Evolutionary conservation across 2,888 invertebrate genomes (phyloP).

Genomic region (Eumerus sabulonum): DNA sequence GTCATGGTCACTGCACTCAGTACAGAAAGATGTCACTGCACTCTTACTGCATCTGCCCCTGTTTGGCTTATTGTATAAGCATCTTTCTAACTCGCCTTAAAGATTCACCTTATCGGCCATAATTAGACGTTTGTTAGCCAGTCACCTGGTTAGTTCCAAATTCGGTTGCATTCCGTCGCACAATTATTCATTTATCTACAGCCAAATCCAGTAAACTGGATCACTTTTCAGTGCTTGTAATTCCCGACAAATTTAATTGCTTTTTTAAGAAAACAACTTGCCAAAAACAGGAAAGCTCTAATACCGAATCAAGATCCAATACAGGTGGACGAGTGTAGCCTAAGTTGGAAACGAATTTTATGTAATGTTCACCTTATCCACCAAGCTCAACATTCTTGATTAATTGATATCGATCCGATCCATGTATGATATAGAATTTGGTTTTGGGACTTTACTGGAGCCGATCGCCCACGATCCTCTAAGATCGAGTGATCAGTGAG

Average conservation of each 20-base stretch:
- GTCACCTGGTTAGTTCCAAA: constrained; percentile 11
- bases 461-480: no score
- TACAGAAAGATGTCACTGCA: no score
- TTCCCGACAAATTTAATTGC: constrained; percentile 3
- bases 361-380: constrained; percentile 9
- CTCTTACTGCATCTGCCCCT: no score
- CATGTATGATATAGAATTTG: no score
- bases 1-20: no score
- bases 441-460: no score
- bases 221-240: constrained; percentile 11
- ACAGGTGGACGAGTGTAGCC: neutral
- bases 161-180: constrained; percentile 3
- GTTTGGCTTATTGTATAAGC: no score
- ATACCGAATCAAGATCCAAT: constrained; percentile 1
- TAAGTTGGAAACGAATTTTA: constrained; percentile 2
- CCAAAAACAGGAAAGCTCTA: no score
- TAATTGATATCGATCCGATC: constrained; percentile 15
- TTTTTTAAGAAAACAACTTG: neutral
- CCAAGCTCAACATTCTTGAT: neutral
- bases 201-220: constrained; percentile 20
- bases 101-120: no score
- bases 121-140: neutral
- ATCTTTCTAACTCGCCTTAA: no score
- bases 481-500: constrained; percentile 50
- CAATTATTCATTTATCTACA: neutral